A percentile compares a stretch with the other conserved stretches of the same genome.
These are phyloP conservation scores for Lutjanus campechanus DNA, from an alignment of 2,797 vertebrate genomes.

Conservation along the genomic window DNA sequence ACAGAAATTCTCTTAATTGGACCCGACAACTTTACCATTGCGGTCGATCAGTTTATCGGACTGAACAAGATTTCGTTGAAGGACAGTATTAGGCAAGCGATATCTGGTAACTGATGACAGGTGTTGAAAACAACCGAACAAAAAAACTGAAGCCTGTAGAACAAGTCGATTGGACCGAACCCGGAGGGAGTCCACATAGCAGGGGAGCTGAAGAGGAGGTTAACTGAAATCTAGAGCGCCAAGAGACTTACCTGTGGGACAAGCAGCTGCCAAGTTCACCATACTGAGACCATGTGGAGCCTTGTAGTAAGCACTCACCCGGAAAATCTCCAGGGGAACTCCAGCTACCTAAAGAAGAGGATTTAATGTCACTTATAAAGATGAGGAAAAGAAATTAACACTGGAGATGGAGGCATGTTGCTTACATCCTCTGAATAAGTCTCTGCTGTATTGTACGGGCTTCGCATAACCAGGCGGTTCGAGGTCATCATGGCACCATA, in stretches of 20 bases:
- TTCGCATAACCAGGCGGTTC: conserved; percentile 84
- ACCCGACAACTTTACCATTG: too few relatives aligned
- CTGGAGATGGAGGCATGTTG: accelerated
- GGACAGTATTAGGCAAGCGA: too few relatives aligned
- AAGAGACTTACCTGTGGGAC: conserved; percentile 80
- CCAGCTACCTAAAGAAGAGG: conserved; percentile 79
- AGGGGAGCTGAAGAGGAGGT: too few relatives aligned
- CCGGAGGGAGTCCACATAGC: too few relatives aligned
- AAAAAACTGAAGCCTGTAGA: too few relatives aligned
- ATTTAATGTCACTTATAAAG: neutral
- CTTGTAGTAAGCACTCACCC: conserved; percentile 84
- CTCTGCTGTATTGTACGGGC: conserved; percentile 82
- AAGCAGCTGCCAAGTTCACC: conserved; percentile 85
- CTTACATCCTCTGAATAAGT: conserved; percentile 80
- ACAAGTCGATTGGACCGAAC: too few relatives aligned
- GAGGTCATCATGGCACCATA: conserved; percentile 82
- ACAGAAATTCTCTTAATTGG: too few relatives aligned
- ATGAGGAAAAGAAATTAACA: accelerated
- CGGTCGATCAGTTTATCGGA: too few relatives aligned
- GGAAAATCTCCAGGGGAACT: conserved; percentile 86
- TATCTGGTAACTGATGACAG: too few relatives aligned
- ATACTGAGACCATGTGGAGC: conserved; percentile 74
- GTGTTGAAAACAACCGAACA: too few relatives aligned
- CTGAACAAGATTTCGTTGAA: too few relatives aligned
- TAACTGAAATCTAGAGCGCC: accelerated